A percentile compares a stretch with the other conserved stretches of the same genome.
Conservation (phyloP, 2,797 vertebrate species). For the Triplophysa bombifrons region DNA sequence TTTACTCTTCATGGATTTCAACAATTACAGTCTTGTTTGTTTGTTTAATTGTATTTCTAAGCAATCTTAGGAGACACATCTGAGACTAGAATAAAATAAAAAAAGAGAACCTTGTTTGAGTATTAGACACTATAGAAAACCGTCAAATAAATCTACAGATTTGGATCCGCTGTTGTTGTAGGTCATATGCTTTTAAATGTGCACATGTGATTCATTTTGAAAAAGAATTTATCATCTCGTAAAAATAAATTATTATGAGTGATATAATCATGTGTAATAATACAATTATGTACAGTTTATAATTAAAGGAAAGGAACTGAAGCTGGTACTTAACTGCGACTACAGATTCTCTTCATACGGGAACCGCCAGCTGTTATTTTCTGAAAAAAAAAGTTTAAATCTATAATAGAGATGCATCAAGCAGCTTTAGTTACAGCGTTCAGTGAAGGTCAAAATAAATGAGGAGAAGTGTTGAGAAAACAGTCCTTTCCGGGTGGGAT, state of each 20-base stretch:
- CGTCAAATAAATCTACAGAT: no score
- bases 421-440: constrained; percentile 16
- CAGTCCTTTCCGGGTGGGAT: constrained; percentile 25
- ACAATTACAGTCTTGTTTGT: no score
- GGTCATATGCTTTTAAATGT: background rate
- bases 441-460: constrained; percentile 9
- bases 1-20: no score
- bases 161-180: no score
- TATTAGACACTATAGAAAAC: no score
- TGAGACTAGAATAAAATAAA: no score
- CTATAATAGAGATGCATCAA: background rate
- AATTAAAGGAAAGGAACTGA: background rate
- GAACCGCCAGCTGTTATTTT: background rate
- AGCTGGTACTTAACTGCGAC: background rate
- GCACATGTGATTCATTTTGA: background rate
- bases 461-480: constrained; percentile 36
- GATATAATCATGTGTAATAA: background rate
- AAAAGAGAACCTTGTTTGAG: no score
- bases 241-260: background rate
- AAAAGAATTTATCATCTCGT: background rate
- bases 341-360: background rate
- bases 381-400: background rate
- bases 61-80: no score
- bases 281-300: constrained; percentile 1
- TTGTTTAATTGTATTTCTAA: no score